Evolutionary conservation across 2,888 invertebrate genomes (phyloP).

Genomic region (Adelognathus sp.): DNA sequence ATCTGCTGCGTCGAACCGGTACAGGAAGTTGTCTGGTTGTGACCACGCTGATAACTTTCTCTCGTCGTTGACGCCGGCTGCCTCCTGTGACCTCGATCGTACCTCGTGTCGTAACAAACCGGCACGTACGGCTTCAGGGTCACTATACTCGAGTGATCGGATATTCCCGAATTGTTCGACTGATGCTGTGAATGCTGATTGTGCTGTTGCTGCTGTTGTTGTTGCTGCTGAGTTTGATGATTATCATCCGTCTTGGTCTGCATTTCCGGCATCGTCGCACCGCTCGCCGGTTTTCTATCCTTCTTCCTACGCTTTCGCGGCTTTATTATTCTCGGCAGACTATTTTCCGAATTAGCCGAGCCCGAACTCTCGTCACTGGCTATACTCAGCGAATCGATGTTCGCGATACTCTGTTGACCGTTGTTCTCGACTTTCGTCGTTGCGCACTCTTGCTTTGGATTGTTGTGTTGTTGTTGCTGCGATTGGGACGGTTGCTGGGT

Average conservation of each 20-base stretch:
- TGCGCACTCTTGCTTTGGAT: conserved; percentile 79
- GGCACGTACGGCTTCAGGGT: conserved; percentile 82
- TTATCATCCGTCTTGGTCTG: conserved; percentile 68
- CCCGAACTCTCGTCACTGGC: conserved; percentile 91
- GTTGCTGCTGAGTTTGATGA: conserved; percentile 57
- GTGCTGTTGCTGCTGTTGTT: conserved; percentile 51
- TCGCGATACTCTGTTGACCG: conserved; percentile 81
- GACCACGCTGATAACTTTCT: conserved; percentile 70
- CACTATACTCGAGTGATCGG: conserved; percentile 73
- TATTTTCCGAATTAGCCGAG: conserved; percentile 86
- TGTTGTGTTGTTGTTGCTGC: conserved; percentile 70
- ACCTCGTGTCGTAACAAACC: conserved; percentile 75
- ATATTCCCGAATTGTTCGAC: conserved; percentile 53
- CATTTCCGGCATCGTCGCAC: conserved; percentile 62
- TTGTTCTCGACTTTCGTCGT: conserved; percentile 61
- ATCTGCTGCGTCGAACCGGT: conserved; percentile 76
- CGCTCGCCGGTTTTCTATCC: conserved; percentile 87
- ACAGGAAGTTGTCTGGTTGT: conserved; percentile 67
- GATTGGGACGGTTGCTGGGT: conserved; percentile 44
- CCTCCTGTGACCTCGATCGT: conserved; percentile 71
- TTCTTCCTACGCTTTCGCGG: conserved; percentile 95
- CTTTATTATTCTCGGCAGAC: conserved; percentile 93
- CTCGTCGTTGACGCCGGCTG: conserved; percentile 70
- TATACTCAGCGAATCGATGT: conserved; percentile 87
- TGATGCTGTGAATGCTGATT: conserved; percentile 56